phyloP scores from a whole-genome alignment of 2,797 vertebrate species.

The Myotis planiceps region DNA sequence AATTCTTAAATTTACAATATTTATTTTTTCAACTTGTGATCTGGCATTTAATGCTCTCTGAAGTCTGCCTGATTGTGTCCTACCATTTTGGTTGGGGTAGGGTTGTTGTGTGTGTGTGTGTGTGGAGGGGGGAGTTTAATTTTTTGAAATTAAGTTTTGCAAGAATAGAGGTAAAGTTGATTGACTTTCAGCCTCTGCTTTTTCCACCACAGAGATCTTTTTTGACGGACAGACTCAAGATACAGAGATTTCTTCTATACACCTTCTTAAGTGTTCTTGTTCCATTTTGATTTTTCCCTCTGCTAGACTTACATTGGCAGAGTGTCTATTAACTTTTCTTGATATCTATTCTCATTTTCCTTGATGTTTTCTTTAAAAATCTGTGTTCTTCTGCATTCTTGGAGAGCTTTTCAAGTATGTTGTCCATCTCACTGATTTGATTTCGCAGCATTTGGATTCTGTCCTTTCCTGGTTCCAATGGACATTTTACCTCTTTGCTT shows the following conservation, averaged over 20 bases:
- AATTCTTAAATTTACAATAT: background rate
- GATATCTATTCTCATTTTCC: background rate
- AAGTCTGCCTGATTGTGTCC: background rate
- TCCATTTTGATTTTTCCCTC: background rate
- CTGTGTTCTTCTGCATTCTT: background rate
- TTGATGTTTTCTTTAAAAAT: background rate
- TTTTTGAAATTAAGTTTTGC: background rate
- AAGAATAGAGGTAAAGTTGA: background rate
- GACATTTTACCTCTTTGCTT: conserved; percentile 10
- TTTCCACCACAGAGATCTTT: background rate
- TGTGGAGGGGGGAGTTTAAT: background rate
- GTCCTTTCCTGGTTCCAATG: background rate
- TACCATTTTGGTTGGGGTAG: background rate
- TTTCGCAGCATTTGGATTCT: background rate
- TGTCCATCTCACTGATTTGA: background rate
- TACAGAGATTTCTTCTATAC: background rate
- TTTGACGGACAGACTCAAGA: background rate
- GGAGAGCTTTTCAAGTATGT: background rate
- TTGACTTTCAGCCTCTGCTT: background rate
- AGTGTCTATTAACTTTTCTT: background rate
- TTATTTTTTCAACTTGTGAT: background rate
- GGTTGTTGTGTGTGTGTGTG: background rate
- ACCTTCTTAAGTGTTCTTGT: background rate
- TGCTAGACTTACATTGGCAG: background rate
- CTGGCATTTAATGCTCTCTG: background rate